Percentiles rank a stretch among this genome's conserved stretches.
phyloP scores from a whole-genome alignment of 2,888 invertebrate genomes.

The Hypolimnas misippus region DNA sequence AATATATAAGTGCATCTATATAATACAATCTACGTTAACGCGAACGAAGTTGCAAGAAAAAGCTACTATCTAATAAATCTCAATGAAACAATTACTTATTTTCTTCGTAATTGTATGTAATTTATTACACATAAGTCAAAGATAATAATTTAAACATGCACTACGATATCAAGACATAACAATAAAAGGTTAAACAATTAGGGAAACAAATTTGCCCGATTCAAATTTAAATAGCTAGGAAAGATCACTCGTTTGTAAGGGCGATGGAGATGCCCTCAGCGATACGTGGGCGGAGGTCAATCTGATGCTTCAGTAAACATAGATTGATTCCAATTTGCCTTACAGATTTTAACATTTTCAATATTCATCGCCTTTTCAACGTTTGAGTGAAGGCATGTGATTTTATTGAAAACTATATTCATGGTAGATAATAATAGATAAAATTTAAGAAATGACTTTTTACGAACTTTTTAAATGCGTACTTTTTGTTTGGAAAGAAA shows the following conservation, averaged over 20 bases:
- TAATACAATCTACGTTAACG: too few species aligned
- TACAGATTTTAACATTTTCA: conserved; percentile 9
- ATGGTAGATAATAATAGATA: too few species aligned
- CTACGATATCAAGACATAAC: conserved; percentile 11
- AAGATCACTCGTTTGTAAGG: conserved; percentile 39
- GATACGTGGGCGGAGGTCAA: conserved; percentile 39
- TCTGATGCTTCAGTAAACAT: conserved; percentile 30
- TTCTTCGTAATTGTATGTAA: background rate
- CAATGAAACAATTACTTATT: background rate
- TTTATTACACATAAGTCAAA: conserved; percentile 1
- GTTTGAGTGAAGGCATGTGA: too few species aligned
- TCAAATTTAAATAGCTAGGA: conserved; percentile 22
- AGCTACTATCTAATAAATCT: background rate
- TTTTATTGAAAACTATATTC: too few species aligned
- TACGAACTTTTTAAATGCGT: too few species aligned
- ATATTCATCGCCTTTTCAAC: background rate
- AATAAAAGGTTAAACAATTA: conserved; percentile 11
- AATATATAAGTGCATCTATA: too few species aligned
- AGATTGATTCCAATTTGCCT: conserved; percentile 30
- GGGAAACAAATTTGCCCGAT: conserved; percentile 3
- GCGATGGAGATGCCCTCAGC: conserved; percentile 32
- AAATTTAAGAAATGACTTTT: too few species aligned
- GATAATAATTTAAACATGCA: background rate
- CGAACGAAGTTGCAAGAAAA: too few species aligned
- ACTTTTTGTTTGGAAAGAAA: too few species aligned